Percentiles rank a stretch among this genome's conserved stretches.
Conservation (phyloP, 2,113 vertebrate species). For the Melanocharis versteri region DNA sequence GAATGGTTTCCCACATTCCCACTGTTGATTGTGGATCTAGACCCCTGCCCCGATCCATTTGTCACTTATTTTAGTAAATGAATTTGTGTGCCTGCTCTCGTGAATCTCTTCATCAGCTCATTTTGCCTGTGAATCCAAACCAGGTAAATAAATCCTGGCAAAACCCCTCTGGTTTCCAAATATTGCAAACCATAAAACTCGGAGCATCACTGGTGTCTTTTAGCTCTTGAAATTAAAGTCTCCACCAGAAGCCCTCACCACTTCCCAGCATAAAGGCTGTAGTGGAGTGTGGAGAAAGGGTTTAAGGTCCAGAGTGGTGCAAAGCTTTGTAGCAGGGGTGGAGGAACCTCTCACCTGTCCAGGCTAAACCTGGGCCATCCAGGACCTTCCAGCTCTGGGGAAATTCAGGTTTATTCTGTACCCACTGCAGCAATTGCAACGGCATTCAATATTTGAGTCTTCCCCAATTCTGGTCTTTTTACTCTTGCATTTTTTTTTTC, state of each 20-base stretch:
- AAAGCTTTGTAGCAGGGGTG: background rate
- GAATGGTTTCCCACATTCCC: background rate
- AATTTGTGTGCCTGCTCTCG: background rate
- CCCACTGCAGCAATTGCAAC: fast-evolving
- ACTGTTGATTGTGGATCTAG: fast-evolving
- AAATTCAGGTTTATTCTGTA: background rate
- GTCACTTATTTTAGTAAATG: background rate
- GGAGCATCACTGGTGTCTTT: fast-evolving
- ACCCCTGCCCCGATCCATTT: fast-evolving
- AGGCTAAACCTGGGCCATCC: background rate
- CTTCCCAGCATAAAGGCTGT: fast-evolving
- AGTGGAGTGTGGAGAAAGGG: background rate
- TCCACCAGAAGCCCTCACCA: fast-evolving
- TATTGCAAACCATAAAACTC: fast-evolving
- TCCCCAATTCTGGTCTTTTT: background rate
- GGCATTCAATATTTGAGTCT: fast-evolving
- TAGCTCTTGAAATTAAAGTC: background rate
- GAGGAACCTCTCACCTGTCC: background rate
- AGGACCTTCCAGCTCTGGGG: background rate
- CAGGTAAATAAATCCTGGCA: background rate
- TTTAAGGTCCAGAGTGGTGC: background rate
- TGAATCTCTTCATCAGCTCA: background rate
- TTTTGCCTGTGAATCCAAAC: background rate
- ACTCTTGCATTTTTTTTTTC: background rate
- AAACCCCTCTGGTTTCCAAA: background rate